Evolutionary conservation across 2,888 invertebrate genomes (phyloP).

Genomic region (Aphodius sticticus): DNA sequence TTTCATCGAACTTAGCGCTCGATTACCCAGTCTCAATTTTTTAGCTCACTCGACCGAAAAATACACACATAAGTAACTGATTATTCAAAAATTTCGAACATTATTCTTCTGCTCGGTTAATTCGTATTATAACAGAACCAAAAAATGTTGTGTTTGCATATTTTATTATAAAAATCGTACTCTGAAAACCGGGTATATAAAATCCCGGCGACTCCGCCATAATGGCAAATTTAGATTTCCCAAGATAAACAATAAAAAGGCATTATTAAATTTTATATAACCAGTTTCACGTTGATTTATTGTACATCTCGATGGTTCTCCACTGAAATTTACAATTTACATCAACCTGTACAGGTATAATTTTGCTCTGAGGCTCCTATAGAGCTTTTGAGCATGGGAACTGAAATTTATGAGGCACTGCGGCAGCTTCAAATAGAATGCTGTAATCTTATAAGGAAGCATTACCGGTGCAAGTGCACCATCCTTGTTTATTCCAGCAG

Average conservation of each 20-base stretch:
- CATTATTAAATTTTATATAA: background rate
- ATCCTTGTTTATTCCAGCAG: background rate
- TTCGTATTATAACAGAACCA: too few species aligned
- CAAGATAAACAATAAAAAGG: too few species aligned
- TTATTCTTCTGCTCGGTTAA: too few species aligned
- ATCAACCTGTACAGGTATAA: background rate
- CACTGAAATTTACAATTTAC: background rate
- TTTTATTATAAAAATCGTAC: too few species aligned
- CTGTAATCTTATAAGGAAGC: background rate
- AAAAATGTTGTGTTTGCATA: too few species aligned
- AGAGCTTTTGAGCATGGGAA: background rate
- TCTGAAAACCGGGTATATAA: too few species aligned
- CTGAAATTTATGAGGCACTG: background rate
- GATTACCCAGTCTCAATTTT: background rate
- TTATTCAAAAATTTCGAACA: background rate
- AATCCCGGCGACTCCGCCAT: too few species aligned
- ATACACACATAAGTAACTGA: background rate
- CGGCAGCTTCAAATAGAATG: background rate
- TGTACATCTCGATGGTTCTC: background rate
- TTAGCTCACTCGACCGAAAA: background rate
- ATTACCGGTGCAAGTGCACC: background rate
- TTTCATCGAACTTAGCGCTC: background rate
- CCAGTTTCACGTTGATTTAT: background rate
- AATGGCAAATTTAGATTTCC: too few species aligned
- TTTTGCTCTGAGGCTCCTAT: background rate